Evolutionary conservation across 1,140 invertebrate genomes (phyloP).

Genomic region (Drosophila busckii): DNA sequence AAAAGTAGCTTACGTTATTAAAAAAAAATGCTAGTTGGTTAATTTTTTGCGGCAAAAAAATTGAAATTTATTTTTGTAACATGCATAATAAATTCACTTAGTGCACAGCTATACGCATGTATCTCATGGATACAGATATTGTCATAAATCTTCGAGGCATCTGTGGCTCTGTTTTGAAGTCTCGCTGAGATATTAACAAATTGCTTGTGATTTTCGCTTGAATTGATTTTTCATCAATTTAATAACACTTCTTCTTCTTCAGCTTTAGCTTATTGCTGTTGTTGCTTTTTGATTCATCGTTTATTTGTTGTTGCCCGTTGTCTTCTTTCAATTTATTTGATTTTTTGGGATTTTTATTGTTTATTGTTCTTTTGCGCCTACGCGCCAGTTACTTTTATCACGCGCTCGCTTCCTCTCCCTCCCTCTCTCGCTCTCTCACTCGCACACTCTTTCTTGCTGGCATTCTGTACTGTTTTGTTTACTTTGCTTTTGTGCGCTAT

Average conservation of each 20-base stretch:
- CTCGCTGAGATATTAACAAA: no score
- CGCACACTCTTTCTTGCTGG: not conserved
- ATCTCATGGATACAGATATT: no score
- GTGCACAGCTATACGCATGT: no score
- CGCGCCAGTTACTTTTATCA: constrained; percentile 30
- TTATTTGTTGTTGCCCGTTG: constrained; percentile 4
- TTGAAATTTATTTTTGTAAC: no score
- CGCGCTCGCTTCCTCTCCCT: not conserved
- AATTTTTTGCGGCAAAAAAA: no score
- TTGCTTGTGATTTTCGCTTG: not conserved
- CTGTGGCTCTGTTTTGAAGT: no score
- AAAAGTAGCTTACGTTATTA: no score
- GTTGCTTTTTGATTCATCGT: constrained; percentile 25
- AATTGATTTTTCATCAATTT: not conserved
- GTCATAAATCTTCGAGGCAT: no score
- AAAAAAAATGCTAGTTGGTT: no score
- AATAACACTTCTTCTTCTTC: constrained; percentile 1
- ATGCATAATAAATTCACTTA: no score
- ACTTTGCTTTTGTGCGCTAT: constrained; percentile 2
- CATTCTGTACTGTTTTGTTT: constrained; percentile 6
- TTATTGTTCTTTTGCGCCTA: constrained; percentile 40
- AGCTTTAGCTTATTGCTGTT: constrained; percentile 14
- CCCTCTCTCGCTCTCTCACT: not conserved
- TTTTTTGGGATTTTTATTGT: constrained; percentile 17
- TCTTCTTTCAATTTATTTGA: no score